phyloP scores from a whole-genome alignment of 2,113 vertebrate species.

The Neoarius graeffei region DNA sequence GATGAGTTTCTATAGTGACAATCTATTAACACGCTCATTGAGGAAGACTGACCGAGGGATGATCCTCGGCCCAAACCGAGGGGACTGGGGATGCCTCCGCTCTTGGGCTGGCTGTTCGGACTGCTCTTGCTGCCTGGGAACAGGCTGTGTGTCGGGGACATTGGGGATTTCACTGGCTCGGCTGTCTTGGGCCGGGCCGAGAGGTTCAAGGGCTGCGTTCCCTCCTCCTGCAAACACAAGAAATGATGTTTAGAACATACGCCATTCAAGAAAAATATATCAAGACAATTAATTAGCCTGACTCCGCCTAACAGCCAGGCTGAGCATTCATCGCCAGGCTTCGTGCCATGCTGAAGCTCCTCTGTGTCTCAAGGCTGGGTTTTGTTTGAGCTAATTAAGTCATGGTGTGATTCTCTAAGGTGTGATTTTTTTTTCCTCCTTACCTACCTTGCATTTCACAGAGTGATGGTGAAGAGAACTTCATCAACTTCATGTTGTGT shows the following conservation, averaged over 20 bases:
- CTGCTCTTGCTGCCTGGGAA: constrained; percentile 92
- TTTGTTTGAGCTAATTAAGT: constrained; percentile 97
- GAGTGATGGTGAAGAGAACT: neutral
- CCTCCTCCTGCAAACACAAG: constrained; percentile 84
- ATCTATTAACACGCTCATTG: neutral
- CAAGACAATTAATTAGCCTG: constrained; percentile 78
- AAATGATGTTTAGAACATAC: constrained; percentile 40
- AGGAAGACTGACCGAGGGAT: constrained; percentile 84
- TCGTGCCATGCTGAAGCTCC: constrained; percentile 87
- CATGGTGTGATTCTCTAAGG: constrained; percentile 90
- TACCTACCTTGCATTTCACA: constrained; percentile 63
- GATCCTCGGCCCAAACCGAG: constrained; percentile 87
- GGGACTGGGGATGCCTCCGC: constrained; percentile 90
- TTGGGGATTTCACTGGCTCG: constrained; percentile 90
- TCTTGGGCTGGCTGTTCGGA: constrained; percentile 81
- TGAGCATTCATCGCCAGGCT: constrained; percentile 81
- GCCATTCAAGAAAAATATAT: constrained; percentile 54
- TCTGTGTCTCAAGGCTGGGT: constrained; percentile 80
- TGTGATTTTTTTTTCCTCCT: constrained; percentile 89
- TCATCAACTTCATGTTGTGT: neutral
- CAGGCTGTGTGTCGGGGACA: constrained; percentile 91
- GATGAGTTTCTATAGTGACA: neutral
- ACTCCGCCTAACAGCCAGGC: constrained; percentile 72
- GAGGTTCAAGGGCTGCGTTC: constrained; percentile 96
- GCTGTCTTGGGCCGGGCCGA: constrained; percentile 94